Conservation (phyloP, 1,140 invertebrate species). For the Orchesella cincta region DNA sequence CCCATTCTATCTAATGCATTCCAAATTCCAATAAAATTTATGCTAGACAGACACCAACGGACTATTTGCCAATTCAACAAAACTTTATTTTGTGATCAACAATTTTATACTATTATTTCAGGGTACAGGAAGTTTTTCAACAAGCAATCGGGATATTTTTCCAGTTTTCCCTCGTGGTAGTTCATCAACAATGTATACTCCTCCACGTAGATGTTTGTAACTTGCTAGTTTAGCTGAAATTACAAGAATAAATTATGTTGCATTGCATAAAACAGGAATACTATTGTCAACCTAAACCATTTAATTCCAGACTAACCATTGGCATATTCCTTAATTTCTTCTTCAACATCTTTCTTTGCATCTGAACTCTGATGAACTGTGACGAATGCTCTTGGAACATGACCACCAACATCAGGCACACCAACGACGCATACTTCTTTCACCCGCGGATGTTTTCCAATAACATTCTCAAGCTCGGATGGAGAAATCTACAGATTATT, state of each 20-base stretch:
- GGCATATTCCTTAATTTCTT: background rate
- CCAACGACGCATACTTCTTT: conserved; percentile 41
- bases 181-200: conserved; percentile 11
- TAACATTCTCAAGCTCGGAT: conserved; percentile 43
- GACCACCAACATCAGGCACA: conserved; percentile 34
- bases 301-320: background rate
- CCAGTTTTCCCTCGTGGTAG: conserved; percentile 19
- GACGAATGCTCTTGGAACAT: conserved; percentile 37
- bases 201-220: conserved; percentile 24
- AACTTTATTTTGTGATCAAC: too few relatives aligned
- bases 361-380: background rate
- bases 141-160: background rate
- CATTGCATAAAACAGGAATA: background rate
- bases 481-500: conserved; percentile 38
- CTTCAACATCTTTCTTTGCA: background rate
- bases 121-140: background rate
- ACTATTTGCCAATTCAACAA: background rate
- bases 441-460: conserved; percentile 38
- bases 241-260: background rate
- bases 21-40: too few relatives aligned
- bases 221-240: background rate
- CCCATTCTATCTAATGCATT: too few relatives aligned
- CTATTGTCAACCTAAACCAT: background rate
- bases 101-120: too few relatives aligned
- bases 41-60: background rate